These are phyloP conservation scores for Cyprinodon brontotheroides DNA, from an alignment of 2,113 vertebrate species.

Conservation along the genomic window DNA sequence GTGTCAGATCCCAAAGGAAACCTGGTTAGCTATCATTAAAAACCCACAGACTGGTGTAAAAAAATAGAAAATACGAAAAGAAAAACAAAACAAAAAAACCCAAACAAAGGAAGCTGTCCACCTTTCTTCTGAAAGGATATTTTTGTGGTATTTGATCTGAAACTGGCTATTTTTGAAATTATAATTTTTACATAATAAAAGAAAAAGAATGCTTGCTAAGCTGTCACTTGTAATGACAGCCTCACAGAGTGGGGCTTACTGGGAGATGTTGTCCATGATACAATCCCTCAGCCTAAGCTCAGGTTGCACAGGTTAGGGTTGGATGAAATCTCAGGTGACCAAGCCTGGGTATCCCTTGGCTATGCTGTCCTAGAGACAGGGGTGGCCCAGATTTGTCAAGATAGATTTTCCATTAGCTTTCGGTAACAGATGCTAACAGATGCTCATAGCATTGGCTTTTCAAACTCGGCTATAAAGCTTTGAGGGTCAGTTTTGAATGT, in stretches of 20 bases:
- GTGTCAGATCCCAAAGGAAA: conserved; percentile 72
- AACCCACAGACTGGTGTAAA: background rate
- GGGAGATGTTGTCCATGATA: conserved; percentile 77
- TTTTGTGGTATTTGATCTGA: conserved; percentile 3
- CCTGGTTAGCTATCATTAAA: conserved; percentile 41
- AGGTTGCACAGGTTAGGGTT: conserved; percentile 75
- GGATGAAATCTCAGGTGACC: conserved; percentile 83
- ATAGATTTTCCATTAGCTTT: conserved; percentile 79
- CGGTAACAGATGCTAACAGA: conserved; percentile 55
- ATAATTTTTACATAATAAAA: conserved; percentile 32
- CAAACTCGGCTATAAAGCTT: conserved; percentile 6
- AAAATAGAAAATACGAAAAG: conserved; percentile 11
- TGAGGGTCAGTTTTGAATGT: conserved; percentile 6
- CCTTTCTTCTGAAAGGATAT: conserved; percentile 9
- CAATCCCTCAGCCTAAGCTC: conserved; percentile 76
- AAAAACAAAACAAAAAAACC: background rate
- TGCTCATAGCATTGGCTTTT: conserved; percentile 32
- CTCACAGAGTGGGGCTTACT: conserved; percentile 62
- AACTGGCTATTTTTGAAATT: conserved; percentile 16
- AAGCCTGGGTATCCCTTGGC: conserved; percentile 71
- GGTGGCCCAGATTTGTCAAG: conserved; percentile 80
- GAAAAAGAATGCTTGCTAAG: conserved; percentile 34
- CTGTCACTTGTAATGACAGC: conserved; percentile 39
- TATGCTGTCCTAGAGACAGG: conserved; percentile 76
- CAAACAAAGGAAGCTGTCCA: conserved; percentile 10